Percentiles rank a stretch among this genome's conserved stretches.
phyloP scores from a whole-genome alignment of 2,888 invertebrate genomes.

The Thereva nobilitata region DNA sequence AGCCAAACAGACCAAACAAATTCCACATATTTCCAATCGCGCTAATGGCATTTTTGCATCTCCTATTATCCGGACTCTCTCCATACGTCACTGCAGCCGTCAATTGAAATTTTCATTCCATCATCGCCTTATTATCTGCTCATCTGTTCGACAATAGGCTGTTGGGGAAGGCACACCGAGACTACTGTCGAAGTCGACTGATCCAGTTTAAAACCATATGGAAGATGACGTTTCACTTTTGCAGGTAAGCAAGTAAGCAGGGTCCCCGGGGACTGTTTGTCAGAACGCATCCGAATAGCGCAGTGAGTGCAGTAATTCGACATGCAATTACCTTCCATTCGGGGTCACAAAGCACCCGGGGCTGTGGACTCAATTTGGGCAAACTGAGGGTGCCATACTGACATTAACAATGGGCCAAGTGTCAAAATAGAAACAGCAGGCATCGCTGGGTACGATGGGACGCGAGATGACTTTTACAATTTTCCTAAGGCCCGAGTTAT shows the following conservation, averaged over 20 bases:
- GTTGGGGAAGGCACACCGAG: not conserved
- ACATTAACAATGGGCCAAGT: conserved; percentile 4
- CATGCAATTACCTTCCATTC: conserved; percentile 41
- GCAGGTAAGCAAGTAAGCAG: not conserved
- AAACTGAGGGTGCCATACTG: conserved; percentile 13
- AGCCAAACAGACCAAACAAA: too few species aligned
- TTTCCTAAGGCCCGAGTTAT: conserved; percentile 2
- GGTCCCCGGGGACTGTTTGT: not conserved
- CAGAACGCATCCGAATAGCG: not conserved
- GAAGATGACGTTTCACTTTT: conserved; percentile 39
- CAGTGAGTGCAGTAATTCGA: conserved; percentile 34
- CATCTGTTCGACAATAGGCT: conserved; percentile 23
- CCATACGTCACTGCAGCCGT: conserved; percentile 27
- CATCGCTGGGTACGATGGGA: not conserved
- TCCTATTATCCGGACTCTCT: conserved; percentile 23
- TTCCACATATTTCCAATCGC: too few species aligned
- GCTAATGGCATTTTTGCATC: not conserved
- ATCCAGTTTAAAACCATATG: conserved; percentile 38
- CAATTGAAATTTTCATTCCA: conserved; percentile 33
- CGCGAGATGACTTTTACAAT: conserved; percentile 7
- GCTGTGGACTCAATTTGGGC: too few species aligned
- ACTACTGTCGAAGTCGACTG: conserved; percentile 11
- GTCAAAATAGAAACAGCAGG: conserved; percentile 33
- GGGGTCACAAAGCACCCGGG: conserved; percentile 31
- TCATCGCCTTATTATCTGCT: conserved; percentile 31